These are phyloP conservation scores for Drosophila navojoa DNA, from an alignment of 1,140 invertebrate species.

Conservation along the genomic window DNA sequence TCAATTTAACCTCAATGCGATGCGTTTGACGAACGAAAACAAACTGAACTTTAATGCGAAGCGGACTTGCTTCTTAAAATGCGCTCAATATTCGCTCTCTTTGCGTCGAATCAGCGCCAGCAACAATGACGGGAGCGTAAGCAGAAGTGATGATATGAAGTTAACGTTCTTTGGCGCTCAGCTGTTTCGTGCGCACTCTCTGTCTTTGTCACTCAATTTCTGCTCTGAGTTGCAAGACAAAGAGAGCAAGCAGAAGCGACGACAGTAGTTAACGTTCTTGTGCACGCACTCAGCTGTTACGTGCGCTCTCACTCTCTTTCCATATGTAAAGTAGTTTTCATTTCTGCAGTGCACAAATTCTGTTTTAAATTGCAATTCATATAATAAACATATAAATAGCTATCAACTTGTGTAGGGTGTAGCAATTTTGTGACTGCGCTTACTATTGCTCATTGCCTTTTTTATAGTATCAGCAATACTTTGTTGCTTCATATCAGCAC, in stretches of 20 bases:
- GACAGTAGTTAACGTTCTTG: not conserved
- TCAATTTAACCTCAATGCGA: constrained; percentile 5
- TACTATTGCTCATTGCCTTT: not conserved
- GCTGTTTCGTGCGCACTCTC: not conserved
- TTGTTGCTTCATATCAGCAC: not conserved
- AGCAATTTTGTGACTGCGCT: too few relatives aligned
- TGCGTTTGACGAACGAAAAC: constrained; percentile 27
- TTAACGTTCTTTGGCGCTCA: not conserved
- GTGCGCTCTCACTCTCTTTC: not conserved
- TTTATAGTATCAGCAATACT: not conserved
- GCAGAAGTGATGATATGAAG: not conserved
- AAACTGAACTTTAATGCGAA: constrained; percentile 30
- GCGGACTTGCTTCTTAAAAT: constrained; percentile 35
- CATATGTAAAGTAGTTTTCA: not conserved
- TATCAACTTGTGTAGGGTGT: too few relatives aligned
- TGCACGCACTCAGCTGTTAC: not conserved
- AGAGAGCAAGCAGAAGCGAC: too few relatives aligned
- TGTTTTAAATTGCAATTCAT: constrained; percentile 4
- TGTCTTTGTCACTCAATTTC: not conserved
- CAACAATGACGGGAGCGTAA: not conserved
- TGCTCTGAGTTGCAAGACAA: too few relatives aligned
- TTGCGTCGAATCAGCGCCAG: not conserved
- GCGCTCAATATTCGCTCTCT: constrained; percentile 2
- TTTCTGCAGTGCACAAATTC: not conserved
- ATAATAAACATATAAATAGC: not conserved